Base-by-base conservation (phyloP, 35 echinoderm and acorn worm species). In the Patiria miniata region DNA sequence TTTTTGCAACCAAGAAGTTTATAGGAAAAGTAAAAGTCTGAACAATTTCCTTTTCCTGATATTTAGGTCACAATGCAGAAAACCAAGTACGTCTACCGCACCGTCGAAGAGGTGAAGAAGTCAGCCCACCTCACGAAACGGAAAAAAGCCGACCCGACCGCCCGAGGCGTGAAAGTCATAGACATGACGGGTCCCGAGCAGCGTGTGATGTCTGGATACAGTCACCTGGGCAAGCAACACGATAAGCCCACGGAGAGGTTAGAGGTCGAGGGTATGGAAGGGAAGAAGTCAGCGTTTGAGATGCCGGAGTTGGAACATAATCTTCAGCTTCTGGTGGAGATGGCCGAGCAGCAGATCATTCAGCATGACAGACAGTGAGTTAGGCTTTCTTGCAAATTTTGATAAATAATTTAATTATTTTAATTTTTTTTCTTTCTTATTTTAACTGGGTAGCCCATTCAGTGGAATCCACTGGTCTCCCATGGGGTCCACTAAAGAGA, bases 281-380 rank as follows among this genome's bases (percentile, higher is more conserved):
- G 60, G 4, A 85, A 83, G 32, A 83, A 94, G 65, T 89, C 78
- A 34, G 87, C 68, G 9, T 99, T 99, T 81, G 92, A 94, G 54
- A 92, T 99, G 96, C 96, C 92, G 6, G 96, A 99, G 85, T 78
- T 99, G 79, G 79, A 85, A 40, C 96, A 99, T 40, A 95, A 99
- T 80, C 68, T 99, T 15, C 85, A 99, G 58, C 65, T 99, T 16
- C 73, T 99, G 40, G 96, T 95, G 34, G 96, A 95, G 51, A 92
- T 99, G 93, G 83, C 96, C 1, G 92, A 95, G 50, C 95, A 95
- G 52, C 79, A 88, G 76, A 95, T 95, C 40, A 99, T 99, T 37
- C 86, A 99, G 32, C 93, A 94, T 87, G 89, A 99, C 39, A 86
- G 92, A 92, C 89, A 99, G 96, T 99, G 58, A 95, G 95, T 86